Base-by-base conservation (phyloP, 2,888 invertebrate species). In the Carpatolechia fugitivella region DNA sequence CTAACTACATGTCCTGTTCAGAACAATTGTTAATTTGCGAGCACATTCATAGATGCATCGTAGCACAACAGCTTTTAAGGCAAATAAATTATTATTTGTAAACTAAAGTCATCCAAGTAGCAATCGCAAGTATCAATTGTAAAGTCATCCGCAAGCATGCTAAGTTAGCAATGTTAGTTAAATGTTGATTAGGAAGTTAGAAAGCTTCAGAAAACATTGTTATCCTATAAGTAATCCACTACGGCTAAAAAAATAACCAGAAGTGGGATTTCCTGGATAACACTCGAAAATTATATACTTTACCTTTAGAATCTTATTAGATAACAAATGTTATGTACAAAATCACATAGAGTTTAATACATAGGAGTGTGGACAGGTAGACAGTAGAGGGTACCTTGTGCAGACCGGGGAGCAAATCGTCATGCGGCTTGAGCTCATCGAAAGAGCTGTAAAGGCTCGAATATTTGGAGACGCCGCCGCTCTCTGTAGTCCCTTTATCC, bases 371-470 rank as follows among this genome's bases (percentile, higher is more conserved):
- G 48, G 31, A 33, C 14, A 33, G 30, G 31, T 18, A 41, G 48
- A 14, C 4, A 14, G 13, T n/a, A 40, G 38, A 72, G 65, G 74
- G 72, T 90, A 90, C 90, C 90, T 90, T 84, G 68, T 83, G 76
- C 56, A 82, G 65, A 65, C 80, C 80, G 14, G 80, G 83, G 41
- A 80, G 85, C 65, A 86, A 74, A 46, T 83, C 85, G 64, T 81
- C 82, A 66, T 78, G 81, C 56, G 82, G 76, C 75, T 85, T 86
- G 72, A 88, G 74, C 65, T 84, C 77, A 70, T 90, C 89, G 60
- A 90, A 89, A 60, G 86, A 82, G 71, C 70, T 81, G 76, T 83
- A 85, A 73, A 90, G 85, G 72, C 76, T 83, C 70, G 79, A 76
- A 76, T 90, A 90, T 73, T 87, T 89, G 69, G 31, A 16, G 33